Conservation (phyloP, 2,888 invertebrate species). For the Agrypnus murinus region DNA sequence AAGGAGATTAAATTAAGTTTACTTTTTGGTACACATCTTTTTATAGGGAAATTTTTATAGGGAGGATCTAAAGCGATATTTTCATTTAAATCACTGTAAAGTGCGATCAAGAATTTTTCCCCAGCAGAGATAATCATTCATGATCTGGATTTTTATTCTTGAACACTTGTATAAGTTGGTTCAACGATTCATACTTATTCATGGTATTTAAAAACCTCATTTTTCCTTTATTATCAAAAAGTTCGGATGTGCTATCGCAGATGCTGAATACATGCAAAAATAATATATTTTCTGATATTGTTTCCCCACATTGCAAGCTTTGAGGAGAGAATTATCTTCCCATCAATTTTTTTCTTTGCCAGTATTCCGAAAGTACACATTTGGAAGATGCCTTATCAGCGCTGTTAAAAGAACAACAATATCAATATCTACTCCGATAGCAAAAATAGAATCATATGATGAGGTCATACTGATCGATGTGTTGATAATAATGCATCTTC, state of each 20-base stretch:
- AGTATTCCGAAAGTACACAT: neutral
- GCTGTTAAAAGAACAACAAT: neutral
- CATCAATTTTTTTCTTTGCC: slow-evolving; percentile 3
- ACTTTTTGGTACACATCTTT: no score
- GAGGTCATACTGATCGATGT: neutral
- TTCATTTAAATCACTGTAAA: neutral
- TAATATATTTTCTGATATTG: no score
- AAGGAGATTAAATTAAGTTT: neutral
- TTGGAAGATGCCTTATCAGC: neutral
- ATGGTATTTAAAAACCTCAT: neutral
- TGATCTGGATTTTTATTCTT: neutral
- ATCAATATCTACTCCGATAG: neutral
- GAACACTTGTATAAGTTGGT: neutral
- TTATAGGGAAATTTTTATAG: neutral
- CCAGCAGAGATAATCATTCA: neutral
- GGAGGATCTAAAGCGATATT: neutral
- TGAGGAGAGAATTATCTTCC: slow-evolving; percentile 4
- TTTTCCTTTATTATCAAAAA: neutral
- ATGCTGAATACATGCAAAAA: neutral
- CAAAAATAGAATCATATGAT: slow-evolving; percentile 2
- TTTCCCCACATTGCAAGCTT: neutral
- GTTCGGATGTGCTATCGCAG: neutral
- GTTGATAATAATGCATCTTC: neutral
- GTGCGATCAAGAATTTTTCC: neutral
- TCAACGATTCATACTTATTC: neutral